Evolutionary conservation across 2,888 invertebrate genomes (phyloP).

Genomic region (Amorpha juglandis): DNA sequence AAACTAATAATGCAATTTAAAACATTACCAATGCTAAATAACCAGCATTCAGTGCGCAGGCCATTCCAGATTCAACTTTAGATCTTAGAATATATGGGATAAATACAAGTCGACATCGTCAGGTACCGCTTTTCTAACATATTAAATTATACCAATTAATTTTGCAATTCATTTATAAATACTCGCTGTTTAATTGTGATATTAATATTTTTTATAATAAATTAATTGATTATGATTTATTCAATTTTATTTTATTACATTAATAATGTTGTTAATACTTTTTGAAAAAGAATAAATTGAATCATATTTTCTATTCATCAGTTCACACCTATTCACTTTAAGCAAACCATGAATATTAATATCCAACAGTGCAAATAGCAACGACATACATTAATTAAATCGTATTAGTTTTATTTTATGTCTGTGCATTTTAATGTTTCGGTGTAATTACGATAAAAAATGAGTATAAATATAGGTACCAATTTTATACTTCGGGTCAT

Average conservation of each 20-base stretch:
- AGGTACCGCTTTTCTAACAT: not conserved
- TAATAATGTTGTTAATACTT: not conserved
- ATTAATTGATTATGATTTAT: not conserved
- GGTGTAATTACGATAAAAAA: not conserved
- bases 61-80: conserved; percentile 6
- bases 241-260: not conserved
- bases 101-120: not conserved
- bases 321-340: not conserved
- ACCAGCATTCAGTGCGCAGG: not conserved
- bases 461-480: not conserved
- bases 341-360: not conserved
- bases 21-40: conserved; percentile 27
- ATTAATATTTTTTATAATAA: not conserved
- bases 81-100: not conserved
- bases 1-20: conserved; percentile 24
- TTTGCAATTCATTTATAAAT: not conserved
- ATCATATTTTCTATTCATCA: not conserved
- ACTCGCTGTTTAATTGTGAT: not conserved
- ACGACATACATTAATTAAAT: not conserved
- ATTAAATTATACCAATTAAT: not conserved
- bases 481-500: not conserved
- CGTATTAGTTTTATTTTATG: not conserved
- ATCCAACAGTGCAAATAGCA: not conserved
- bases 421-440: not conserved
- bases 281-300: not conserved